Conservation (phyloP, 2,888 invertebrate species). For the Ecliptopera silaceata region DNA sequence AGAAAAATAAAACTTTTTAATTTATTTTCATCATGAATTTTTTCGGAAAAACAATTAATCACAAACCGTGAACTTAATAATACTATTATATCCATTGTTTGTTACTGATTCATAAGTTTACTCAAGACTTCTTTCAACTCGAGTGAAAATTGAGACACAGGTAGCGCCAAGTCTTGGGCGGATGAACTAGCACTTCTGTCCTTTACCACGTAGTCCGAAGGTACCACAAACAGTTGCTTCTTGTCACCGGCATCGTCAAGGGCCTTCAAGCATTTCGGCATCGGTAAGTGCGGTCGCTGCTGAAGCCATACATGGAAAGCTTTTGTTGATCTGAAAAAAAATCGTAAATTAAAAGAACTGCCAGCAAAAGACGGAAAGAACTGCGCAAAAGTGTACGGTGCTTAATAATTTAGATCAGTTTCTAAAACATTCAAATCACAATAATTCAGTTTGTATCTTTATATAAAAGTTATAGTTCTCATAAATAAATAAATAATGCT, state of each 20-base stretch:
- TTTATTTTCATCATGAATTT: background rate
- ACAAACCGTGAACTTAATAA: too few relatives aligned
- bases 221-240: constrained; percentile 64
- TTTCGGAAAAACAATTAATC: background rate
- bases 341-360: background rate
- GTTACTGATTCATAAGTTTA: constrained; percentile 53
- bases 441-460: too few relatives aligned
- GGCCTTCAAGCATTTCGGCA: constrained; percentile 61
- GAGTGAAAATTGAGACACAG: constrained; percentile 67
- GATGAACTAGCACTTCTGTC: constrained; percentile 46
- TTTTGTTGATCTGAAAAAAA: constrained; percentile 65
- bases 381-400: too few relatives aligned
- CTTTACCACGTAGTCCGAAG: constrained; percentile 65
- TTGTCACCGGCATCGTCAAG: constrained; percentile 52
- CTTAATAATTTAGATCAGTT: too few relatives aligned
- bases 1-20: background rate
- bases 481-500: too few relatives aligned
- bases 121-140: constrained; percentile 72
- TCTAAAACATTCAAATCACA: too few relatives aligned
- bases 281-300: constrained; percentile 56
- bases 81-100: too few relatives aligned
- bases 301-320: constrained; percentile 66
- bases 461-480: too few relatives aligned
- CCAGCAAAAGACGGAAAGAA: too few relatives aligned
- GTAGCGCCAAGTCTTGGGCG: constrained; percentile 61